Conservation (phyloP, 2,888 invertebrate genomes). For the Amphipoea oculea region DNA sequence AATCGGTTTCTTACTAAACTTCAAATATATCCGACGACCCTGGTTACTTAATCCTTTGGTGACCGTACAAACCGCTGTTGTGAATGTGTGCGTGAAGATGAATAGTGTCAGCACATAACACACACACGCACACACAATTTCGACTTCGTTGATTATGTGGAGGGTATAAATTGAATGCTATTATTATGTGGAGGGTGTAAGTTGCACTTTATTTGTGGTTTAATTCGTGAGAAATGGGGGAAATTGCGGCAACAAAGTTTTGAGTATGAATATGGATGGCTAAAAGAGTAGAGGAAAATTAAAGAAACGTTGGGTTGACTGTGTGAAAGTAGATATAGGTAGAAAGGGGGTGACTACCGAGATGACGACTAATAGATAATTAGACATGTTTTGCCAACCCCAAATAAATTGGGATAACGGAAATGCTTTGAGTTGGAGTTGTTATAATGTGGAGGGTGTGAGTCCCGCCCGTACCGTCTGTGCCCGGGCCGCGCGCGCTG, state of each 20-base stretch:
- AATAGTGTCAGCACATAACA: too few relatives aligned
- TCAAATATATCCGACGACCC: too few relatives aligned
- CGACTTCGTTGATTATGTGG: too few relatives aligned
- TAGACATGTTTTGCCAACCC: background rate
- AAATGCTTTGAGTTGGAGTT: background rate
- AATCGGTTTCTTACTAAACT: too few relatives aligned
- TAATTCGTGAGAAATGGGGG: background rate
- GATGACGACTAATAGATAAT: background rate
- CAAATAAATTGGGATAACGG: background rate
- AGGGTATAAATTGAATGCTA: too few relatives aligned
- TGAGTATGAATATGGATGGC: background rate
- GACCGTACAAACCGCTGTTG: too few relatives aligned
- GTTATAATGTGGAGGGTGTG: background rate
- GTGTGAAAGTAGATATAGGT: background rate
- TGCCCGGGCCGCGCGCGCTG: constrained; percentile 41
- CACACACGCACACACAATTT: too few relatives aligned
- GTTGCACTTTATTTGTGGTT: too few relatives aligned
- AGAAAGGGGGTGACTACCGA: background rate
- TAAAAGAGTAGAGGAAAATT: background rate
- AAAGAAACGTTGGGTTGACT: background rate
- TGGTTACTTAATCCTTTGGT: too few relatives aligned
- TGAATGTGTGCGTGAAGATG: too few relatives aligned
- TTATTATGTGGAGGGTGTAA: too few relatives aligned
- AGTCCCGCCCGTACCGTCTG: constrained; percentile 60
- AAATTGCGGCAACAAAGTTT: background rate